Base-by-base conservation (phyloP, 2,888 invertebrate genomes). In the Mechanitis messenoides region DNA sequence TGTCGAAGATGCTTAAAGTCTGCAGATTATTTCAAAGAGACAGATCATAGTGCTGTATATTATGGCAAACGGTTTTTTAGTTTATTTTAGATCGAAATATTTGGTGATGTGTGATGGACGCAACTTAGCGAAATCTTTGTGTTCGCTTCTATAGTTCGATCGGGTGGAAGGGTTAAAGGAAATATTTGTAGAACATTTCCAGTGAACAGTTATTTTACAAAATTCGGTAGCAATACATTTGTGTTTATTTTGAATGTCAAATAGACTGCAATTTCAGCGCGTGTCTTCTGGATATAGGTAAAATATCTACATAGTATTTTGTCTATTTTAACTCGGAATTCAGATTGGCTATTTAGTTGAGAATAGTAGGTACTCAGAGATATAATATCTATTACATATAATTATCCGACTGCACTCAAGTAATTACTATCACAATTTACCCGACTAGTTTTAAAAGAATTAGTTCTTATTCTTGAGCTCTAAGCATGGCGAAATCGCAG, bases 161-260 rank as follows among this genome's bases (percentile, higher is more conserved):
- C 62, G 55, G 12, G 58, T 62, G 60, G 58, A 62, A 65, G 62
- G 65, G 62, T 60, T 62, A 35, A 33, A 53, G 53, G 33, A 62
- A 62, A 62, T 62, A 65, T 60, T 62, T 58, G 56, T 47, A 12
- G 45, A 65, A 33, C 53, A 38, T 58, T 58, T 55, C 53, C 56
- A 47, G 58, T 62, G 55, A 62, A 58, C 58, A 55, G 55, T 53
- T 35, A 57, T 62, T 62, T 55, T 42, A 59, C 58, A 55, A 50
- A 50, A 50, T 31, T 50, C 31, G 31, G 50, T 50, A 53, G 53
- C 45, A 59, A 42, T 47, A 47, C 28, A 56, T 53, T 56, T 57
- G 54, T 58, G 45, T 55, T 35, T 55, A 47, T 60, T 20, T 46
- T 47, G 55, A 47, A 31, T 58, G 46, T 60, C 56, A 58, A 60